These are phyloP conservation scores for Chrysopilus asiliformis DNA, from an alignment of 2,888 invertebrate species.

Conservation along the genomic window DNA sequence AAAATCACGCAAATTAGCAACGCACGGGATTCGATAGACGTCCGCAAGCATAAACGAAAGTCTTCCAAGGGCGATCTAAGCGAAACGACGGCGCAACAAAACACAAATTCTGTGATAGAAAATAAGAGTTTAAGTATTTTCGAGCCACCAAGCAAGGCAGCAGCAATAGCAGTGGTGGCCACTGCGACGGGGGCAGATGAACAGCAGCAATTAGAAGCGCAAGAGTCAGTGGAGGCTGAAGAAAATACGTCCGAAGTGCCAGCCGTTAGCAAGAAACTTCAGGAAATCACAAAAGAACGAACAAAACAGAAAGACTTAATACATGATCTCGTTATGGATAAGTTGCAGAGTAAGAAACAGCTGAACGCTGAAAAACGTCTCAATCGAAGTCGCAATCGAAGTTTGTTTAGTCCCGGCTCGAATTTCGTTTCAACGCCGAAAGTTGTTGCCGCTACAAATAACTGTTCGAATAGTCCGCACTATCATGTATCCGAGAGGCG, in stretches of 20 bases:
- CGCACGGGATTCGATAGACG: constrained; percentile 52
- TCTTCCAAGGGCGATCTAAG: constrained; percentile 36
- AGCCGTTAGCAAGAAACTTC: constrained; percentile 52
- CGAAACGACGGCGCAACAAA: constrained; percentile 8
- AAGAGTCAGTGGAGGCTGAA: constrained; percentile 16
- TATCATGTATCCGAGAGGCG: constrained; percentile 21
- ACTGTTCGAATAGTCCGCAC: constrained; percentile 30
- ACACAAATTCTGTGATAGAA: constrained; percentile 30
- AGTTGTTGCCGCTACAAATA: constrained; percentile 25
- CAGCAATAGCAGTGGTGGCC: background rate
- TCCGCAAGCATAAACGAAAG: constrained; percentile 42
- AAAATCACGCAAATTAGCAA: constrained; percentile 57
- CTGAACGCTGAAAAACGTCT: constrained; percentile 46
- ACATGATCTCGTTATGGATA: constrained; percentile 69
- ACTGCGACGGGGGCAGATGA: constrained; percentile 16
- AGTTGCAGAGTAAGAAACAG: constrained; percentile 54
- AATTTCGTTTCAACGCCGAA: constrained; percentile 32
- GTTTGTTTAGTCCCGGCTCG: constrained; percentile 25
- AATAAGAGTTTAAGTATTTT: constrained; percentile 15
- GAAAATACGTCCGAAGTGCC: constrained; percentile 33
- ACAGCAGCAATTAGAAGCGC: constrained; percentile 28
- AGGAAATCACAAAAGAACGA: constrained; percentile 65
- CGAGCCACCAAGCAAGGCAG: constrained; percentile 3
- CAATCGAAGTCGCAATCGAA: constrained; percentile 44
- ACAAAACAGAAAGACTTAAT: constrained; percentile 74